phyloP scores from a whole-genome alignment of 1,140 invertebrate genomes.

The Nasonia longicornis region DNA sequence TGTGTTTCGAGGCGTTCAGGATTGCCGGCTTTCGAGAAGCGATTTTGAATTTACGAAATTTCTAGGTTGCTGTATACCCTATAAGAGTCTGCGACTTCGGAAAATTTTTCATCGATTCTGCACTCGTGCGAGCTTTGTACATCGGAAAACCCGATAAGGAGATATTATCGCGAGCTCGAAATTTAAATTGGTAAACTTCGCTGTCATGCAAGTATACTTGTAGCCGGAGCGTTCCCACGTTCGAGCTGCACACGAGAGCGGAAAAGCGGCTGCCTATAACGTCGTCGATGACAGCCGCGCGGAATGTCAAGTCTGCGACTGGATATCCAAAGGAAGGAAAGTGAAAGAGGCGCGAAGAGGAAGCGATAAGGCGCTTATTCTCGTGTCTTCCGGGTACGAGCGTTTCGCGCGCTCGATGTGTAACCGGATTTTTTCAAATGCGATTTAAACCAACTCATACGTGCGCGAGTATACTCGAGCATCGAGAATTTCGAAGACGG shows the following conservation, averaged over 20 bases:
- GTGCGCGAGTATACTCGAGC: no score
- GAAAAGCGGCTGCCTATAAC: conserved; percentile 22
- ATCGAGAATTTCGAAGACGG: background rate
- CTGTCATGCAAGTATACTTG: background rate
- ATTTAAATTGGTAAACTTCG: background rate
- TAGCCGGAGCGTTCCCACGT: background rate
- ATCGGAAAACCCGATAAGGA: background rate
- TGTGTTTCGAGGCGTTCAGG: background rate
- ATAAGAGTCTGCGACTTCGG: no score
- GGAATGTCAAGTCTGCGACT: conserved; percentile 1
- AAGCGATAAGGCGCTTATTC: background rate
- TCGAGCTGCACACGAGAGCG: background rate
- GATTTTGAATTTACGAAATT: background rate
- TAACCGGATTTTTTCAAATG: background rate
- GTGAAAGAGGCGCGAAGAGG: conserved; percentile 17
- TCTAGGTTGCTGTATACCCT: background rate
- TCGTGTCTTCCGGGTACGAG: background rate
- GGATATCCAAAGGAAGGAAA: background rate
- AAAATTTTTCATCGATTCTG: background rate
- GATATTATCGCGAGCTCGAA: background rate
- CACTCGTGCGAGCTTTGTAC: no score
- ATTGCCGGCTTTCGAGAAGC: background rate
- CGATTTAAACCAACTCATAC: background rate
- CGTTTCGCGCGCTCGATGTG: background rate
- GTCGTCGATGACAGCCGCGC: background rate